Evolutionary conservation across 2,797 vertebrate species (phyloP).

Genomic region (Neosilurus mollespiculum): DNA sequence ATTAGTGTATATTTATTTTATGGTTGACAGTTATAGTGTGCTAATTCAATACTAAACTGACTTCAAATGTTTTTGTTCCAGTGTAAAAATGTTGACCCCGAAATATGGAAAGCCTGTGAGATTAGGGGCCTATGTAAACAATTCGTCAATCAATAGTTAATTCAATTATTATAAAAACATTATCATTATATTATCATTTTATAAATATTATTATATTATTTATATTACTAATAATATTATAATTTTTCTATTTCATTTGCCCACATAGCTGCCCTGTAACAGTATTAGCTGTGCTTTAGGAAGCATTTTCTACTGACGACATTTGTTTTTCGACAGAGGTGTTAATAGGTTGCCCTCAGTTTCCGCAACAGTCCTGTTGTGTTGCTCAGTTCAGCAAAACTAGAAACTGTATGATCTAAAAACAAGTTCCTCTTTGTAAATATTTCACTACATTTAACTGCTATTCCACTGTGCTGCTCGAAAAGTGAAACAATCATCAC

Average conservation of each 20-base stretch:
- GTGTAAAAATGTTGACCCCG: too few relatives aligned
- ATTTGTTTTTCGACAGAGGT: constrained; percentile 7
- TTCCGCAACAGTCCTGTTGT: constrained; percentile 29
- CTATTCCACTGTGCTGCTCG: background rate
- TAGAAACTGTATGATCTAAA: background rate
- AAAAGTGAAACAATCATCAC: background rate
- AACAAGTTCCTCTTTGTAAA: background rate
- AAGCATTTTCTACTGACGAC: background rate
- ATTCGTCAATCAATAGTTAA: background rate
- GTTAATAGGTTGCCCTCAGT: constrained; percentile 28
- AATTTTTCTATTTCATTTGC: background rate
- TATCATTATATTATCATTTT: too few relatives aligned
- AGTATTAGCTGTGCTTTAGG: background rate
- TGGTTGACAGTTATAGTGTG: too few relatives aligned
- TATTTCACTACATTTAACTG: constrained; percentile 4
- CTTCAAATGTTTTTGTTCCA: too few relatives aligned
- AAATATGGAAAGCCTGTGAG: background rate
- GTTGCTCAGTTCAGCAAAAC: constrained; percentile 37
- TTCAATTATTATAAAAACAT: too few relatives aligned
- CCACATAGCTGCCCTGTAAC: background rate
- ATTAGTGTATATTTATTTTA: too few relatives aligned
- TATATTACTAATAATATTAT: background rate
- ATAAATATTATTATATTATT: background rate
- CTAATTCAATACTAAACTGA: too few relatives aligned
- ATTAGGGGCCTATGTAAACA: background rate